phyloP scores from a whole-genome alignment of 2,113 vertebrate genomes.

The Coptodon bakossiorum region DNA sequence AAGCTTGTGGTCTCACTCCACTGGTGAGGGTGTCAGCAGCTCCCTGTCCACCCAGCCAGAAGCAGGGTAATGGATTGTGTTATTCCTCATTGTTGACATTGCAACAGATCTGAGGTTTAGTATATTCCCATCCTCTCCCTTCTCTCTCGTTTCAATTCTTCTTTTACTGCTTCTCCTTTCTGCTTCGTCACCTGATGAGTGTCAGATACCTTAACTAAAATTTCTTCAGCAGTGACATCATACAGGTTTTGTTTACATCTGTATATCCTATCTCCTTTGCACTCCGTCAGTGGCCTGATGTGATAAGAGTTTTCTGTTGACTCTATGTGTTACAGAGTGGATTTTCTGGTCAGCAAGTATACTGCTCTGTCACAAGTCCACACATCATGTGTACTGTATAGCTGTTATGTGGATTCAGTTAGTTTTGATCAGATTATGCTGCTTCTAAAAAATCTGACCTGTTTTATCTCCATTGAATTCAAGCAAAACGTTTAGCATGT shows the following conservation, averaged over 20 bases:
- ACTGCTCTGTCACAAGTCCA: not conserved
- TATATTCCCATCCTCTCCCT: not conserved
- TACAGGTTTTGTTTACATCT: not conserved
- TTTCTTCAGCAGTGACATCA: not conserved
- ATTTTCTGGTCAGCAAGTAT: not conserved
- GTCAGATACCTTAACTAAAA: not conserved
- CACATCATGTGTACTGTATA: not conserved
- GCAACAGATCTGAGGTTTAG: constrained; percentile 29
- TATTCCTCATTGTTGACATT: constrained; percentile 56
- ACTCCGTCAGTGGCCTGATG: not conserved
- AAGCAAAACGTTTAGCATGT: fast-evolving
- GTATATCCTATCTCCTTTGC: not conserved
- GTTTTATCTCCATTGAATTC: not conserved
- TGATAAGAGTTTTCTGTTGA: not conserved
- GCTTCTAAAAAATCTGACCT: not conserved
- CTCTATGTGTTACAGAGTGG: not conserved
- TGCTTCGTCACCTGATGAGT: not conserved
- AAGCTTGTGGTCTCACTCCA: constrained; percentile 43
- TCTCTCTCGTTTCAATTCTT: not conserved
- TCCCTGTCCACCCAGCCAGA: constrained; percentile 32
- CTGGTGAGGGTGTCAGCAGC: constrained; percentile 47
- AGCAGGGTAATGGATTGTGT: constrained; percentile 65
- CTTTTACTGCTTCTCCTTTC: not conserved
- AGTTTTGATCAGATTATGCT: not conserved
- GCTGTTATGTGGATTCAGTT: not conserved